phyloP scores from a whole-genome alignment of 2,888 invertebrate species.

The Calameuta filiformis region DNA sequence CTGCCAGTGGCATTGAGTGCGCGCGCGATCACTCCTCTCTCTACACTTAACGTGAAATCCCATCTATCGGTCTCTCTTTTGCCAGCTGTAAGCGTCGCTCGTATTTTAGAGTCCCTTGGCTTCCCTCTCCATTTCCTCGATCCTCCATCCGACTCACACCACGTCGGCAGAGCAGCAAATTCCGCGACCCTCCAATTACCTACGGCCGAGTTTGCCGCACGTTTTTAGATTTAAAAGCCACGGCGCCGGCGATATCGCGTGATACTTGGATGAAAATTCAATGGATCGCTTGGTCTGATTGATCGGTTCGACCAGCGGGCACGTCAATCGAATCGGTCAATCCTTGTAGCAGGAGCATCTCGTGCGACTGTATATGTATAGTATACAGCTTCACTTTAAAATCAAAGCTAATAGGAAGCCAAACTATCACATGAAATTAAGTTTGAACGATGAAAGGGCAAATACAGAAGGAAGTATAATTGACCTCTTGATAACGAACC shows the following conservation, averaged over 20 bases:
- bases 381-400: not conserved
- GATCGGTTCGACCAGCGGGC: not conserved
- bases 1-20: not conserved
- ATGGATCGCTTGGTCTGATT: not conserved
- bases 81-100: conserved; percentile 34
- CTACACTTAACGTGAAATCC: conserved; percentile 1
- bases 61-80: conserved; percentile 16
- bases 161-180: conserved; percentile 48
- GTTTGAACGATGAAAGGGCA: not conserved
- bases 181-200: conserved; percentile 61
- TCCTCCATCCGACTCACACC: conserved; percentile 15
- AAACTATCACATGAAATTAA: not conserved
- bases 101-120: conserved; percentile 41
- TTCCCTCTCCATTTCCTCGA: conserved; percentile 8
- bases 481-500: not conserved
- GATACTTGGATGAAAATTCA: not conserved
- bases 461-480: not conserved
- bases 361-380: not conserved
- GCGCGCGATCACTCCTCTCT: not conserved
- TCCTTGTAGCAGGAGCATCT: not conserved
- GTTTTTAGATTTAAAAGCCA: conserved; percentile 53
- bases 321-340: not conserved
- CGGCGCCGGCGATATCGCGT: conserved; percentile 1
- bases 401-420: not conserved
- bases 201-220: conserved; percentile 48